Conservation (phyloP, 1,140 invertebrate species). For the Megathymus violae region DNA sequence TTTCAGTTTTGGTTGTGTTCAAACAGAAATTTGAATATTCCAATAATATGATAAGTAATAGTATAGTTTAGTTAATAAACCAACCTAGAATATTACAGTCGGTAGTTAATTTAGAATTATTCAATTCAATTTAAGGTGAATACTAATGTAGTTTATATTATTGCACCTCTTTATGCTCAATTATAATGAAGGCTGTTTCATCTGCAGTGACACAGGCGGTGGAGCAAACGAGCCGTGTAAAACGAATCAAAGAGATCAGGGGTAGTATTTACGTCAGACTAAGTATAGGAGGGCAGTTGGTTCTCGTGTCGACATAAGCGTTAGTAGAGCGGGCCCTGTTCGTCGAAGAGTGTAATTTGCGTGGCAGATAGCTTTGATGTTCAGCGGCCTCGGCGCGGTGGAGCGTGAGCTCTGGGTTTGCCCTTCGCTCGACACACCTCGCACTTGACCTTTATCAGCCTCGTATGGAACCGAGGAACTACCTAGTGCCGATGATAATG, state of each 20-base stretch:
- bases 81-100: too few relatives aligned
- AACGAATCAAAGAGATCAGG: slow-evolving; percentile 19
- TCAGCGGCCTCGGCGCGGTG: slow-evolving; percentile 64
- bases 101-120: too few relatives aligned
- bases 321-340: slow-evolving; percentile 46
- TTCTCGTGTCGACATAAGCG: slow-evolving; percentile 18
- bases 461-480: slow-evolving; percentile 16
- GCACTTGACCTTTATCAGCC: slow-evolving; percentile 50
- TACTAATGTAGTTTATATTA: too few relatives aligned
- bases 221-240: neutral
- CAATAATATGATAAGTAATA: neutral
- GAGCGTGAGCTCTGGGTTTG: slow-evolving; percentile 46
- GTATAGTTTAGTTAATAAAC: too few relatives aligned
- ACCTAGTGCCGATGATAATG: too few relatives aligned
- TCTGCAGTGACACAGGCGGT: neutral
- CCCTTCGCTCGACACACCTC: slow-evolving; percentile 14
- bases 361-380: slow-evolving; percentile 71
- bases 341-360: slow-evolving; percentile 65
- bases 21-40: slow-evolving; percentile 5
- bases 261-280: slow-evolving; percentile 18
- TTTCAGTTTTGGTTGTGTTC: neutral
- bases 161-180: neutral
- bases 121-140: too few relatives aligned
- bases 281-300: slow-evolving; percentile 33
- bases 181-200: neutral